Percentiles rank a stretch among this genome's conserved stretches.
Conservation (phyloP, 2,888 invertebrate species). For the Suillia variegata region DNA sequence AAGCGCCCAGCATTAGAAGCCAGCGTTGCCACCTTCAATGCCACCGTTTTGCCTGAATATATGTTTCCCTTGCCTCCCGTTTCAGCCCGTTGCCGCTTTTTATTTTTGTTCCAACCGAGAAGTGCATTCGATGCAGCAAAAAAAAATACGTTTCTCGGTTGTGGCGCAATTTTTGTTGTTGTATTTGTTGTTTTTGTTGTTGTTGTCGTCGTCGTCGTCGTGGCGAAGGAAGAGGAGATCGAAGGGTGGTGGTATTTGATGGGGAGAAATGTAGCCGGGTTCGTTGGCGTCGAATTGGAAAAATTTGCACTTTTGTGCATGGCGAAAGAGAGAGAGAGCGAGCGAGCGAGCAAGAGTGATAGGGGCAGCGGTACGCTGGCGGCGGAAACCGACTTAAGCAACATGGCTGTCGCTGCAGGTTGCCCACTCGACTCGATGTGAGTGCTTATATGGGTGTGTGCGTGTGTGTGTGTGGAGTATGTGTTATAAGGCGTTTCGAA, state of each 20-base stretch:
- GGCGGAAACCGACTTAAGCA: no score
- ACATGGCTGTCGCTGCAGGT: no score
- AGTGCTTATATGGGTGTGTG: not conserved
- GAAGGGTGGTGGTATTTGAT: no score
- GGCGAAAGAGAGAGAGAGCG: no score
- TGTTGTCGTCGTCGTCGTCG: no score
- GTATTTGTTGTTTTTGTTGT: no score
- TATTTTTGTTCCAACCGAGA: slow-evolving; percentile 3
- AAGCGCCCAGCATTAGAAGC: not conserved
- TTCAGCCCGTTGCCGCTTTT: slow-evolving; percentile 12
- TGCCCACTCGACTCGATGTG: not conserved
- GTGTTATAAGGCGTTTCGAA: no score
- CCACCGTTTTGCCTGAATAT: no score
- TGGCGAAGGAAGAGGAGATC: not conserved
- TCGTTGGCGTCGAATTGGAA: slow-evolving; percentile 1
- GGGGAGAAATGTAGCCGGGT: not conserved
- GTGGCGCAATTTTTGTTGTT: not conserved
- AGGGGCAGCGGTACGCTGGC: no score
- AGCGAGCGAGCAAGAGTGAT: no score
- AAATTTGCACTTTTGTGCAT: not conserved
- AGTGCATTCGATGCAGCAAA: no score
- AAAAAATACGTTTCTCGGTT: not conserved
- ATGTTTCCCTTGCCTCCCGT: no score
- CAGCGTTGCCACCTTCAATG: not conserved
- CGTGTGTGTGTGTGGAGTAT: not conserved